Base-by-base conservation (phyloP, 2,888 invertebrate genomes). In the Ctenicera cuprea region DNA sequence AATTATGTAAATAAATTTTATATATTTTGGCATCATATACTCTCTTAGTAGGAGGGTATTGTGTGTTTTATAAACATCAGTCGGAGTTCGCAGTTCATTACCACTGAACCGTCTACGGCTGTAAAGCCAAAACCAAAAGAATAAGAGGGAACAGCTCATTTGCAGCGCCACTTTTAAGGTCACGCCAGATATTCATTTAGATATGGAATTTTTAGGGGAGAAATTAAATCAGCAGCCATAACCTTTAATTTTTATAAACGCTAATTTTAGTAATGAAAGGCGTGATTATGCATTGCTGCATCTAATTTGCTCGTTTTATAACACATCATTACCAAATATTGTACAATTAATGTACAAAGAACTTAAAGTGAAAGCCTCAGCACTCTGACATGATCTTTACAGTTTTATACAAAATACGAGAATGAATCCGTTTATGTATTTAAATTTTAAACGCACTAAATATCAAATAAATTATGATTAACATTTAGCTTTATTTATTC, bases 51-150 rank as follows among this genome's bases (percentile, higher is more conserved):
- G n/a, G n/a, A n/a, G n/a, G n/a, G n/a, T n/a, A n/a, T n/a, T n/a
- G n/a, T n/a, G n/a, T n/a, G n/a, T n/a, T n/a, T n/a, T n/a, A n/a
- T 81, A 82, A 82, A 82, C 81, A 80, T 82, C 81, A 77, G 78
- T 78, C 73, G 71, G 73, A 78, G 80, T 83, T 83, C 82, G 80
- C 82, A 81, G 82, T 81, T 82, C 83, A 83, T 83, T 83, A 83
- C 75, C 78, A 74, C 65, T 72, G 64, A 73, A 72, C n/a, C 65
- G 63, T 73, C 69, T 65, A 65, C 72, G 70, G 71, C 79, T 79
- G 76, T 77, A 79, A 77, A 68, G 41, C 26, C 26, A 62, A 64
- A 74, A 76, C 33, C 26, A 2, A 26, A 26, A 26, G 26, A 33
- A 33, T 33, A 71, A 79, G 75, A 77, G 76, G 74, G 77, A 78